These are phyloP conservation scores for Potamilus streckersoni DNA, from an alignment of 1,140 invertebrate species.

Conservation along the genomic window DNA sequence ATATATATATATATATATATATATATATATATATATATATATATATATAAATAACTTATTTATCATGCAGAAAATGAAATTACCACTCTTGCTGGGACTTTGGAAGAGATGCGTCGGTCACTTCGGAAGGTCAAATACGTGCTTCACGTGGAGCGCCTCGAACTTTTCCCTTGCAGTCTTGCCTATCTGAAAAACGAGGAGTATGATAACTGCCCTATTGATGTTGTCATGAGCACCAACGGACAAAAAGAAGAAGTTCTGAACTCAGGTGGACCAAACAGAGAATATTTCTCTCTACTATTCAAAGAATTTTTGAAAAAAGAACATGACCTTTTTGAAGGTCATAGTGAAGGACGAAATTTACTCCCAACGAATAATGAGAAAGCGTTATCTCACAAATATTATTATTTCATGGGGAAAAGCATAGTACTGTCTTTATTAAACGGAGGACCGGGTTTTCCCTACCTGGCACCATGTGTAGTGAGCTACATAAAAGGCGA, in stretches of 20 bases:
- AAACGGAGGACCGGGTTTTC: constrained; percentile 37
- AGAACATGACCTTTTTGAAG: constrained; percentile 25
- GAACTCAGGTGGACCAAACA: constrained; percentile 16
- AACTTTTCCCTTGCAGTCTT: background rate
- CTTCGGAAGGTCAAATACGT: no score
- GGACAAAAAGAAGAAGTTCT: constrained; percentile 4
- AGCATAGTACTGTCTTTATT: constrained; percentile 32
- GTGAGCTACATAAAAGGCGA: constrained; percentile 30
- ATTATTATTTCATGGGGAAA: constrained; percentile 28
- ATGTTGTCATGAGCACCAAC: constrained; percentile 6
- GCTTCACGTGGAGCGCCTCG: no score
- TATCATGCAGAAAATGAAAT: no score
- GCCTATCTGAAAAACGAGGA: constrained; percentile 12
- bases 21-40: no score
- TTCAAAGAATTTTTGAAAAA: constrained; percentile 18
- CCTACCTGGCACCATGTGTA: constrained; percentile 36
- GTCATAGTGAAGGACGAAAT: constrained; percentile 15
- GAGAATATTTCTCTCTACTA: constrained; percentile 24
- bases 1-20: no score
- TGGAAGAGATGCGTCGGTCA: no score
- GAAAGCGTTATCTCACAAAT: constrained; percentile 4
- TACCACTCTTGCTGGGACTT: no score
- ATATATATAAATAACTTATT: no score
- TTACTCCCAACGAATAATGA: constrained; percentile 23
- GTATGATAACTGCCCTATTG: constrained; percentile 6